Percentiles rank a stretch among this genome's conserved stretches.
These are phyloP conservation scores for Cherax quadricarinatus DNA, from an alignment of 1,140 invertebrate genomes.

Conservation along the genomic window DNA sequence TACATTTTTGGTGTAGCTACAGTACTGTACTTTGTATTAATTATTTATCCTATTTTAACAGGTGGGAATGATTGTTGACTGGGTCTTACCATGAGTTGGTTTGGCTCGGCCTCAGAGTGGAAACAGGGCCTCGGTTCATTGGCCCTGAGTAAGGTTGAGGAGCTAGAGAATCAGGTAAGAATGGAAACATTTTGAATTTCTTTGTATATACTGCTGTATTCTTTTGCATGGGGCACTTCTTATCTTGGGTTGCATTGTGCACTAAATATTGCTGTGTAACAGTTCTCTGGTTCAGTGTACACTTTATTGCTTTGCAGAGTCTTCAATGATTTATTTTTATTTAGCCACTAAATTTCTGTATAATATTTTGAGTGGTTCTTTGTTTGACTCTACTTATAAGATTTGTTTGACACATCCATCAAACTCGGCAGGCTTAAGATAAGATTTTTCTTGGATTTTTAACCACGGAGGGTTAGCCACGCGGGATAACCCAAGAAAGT, in stretches of 20 bases:
- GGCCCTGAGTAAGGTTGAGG: slow-evolving; percentile 56
- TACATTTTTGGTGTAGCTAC: no score
- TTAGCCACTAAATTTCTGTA: not conserved
- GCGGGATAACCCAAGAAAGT: no score
- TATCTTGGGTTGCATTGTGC: no score
- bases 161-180: slow-evolving; percentile 62
- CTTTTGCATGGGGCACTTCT: no score
- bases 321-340: not conserved
- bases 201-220: not conserved
- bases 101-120: slow-evolving; percentile 66
- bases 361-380: no score
- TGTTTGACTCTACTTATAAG: no score
- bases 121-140: slow-evolving; percentile 53
- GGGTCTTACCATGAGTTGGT: slow-evolving; percentile 56
- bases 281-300: no score
- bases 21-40: not conserved
- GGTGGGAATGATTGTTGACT: not conserved
- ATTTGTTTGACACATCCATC: no score
- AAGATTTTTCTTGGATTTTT: no score
- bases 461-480: no score
- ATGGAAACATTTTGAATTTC: not conserved
- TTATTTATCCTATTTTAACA: not conserved
- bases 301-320: no score
- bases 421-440: no score
- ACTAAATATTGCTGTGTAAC: not conserved